A percentile compares a stretch with the other conserved stretches of the same genome.
phyloP scores from a whole-genome alignment of 2,888 invertebrate genomes.

The Hylaea fasciaria region DNA sequence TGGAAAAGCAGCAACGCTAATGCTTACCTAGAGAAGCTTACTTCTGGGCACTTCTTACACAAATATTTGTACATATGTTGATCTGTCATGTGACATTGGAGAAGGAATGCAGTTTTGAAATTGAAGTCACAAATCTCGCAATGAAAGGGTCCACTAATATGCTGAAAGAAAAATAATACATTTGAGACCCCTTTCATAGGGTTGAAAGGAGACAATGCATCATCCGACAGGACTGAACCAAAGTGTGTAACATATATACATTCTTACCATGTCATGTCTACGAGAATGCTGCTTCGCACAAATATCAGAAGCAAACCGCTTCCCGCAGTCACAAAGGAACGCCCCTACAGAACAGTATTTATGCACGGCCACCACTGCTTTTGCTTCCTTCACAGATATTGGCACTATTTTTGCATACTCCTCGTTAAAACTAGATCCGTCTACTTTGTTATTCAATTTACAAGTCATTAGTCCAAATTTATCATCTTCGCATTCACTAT shows the following conservation, averaged over 20 bases:
- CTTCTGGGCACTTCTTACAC: conserved; percentile 77
- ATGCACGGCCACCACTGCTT: conserved; percentile 67
- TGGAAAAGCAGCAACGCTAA: background rate
- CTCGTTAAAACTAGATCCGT: conserved; percentile 65
- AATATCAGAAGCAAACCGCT: conserved; percentile 59
- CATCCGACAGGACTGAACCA: too few relatives aligned
- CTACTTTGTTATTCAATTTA: conserved; percentile 48
- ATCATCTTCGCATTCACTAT: conserved; percentile 28
- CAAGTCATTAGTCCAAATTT: conserved; percentile 12
- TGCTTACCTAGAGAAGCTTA: conserved; percentile 71
- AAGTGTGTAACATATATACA: too few relatives aligned
- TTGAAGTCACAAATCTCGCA: conserved; percentile 71
- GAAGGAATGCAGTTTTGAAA: conserved; percentile 72
- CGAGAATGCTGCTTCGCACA: conserved; percentile 62
- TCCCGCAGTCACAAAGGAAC: conserved; percentile 64
- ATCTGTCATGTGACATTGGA: conserved; percentile 73
- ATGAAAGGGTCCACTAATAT: conserved; percentile 63
- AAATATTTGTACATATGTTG: conserved; percentile 79
- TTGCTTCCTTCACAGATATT: conserved; percentile 67
- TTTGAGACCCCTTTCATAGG: too few relatives aligned
- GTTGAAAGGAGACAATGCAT: too few relatives aligned
- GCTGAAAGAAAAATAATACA: conserved; percentile 51
- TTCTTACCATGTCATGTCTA: conserved; percentile 74
- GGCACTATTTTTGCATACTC: conserved; percentile 73
- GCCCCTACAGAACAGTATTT: conserved; percentile 64